Base-by-base conservation (phyloP, 2,113 vertebrate species). In the Pollimyrus isidori region DNA sequence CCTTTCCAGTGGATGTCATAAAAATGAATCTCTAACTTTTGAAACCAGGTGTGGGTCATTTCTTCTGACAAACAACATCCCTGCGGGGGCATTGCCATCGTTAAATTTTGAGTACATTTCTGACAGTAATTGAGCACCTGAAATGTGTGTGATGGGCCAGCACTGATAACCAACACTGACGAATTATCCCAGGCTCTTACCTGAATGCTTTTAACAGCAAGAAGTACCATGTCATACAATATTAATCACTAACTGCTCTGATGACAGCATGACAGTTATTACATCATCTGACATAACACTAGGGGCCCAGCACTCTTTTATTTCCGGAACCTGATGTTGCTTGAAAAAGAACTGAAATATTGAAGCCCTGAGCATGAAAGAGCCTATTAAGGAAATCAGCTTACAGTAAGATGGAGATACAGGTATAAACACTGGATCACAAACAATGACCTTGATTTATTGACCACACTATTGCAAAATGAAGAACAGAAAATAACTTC, bases 101-200 rank as follows among this genome's bases (percentile, higher is more conserved):
- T 73, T 88, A 73, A 69, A 49, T 19, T 46, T 73, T 88, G 87
- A 88, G 39, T 49, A 50, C 26, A 49, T 80, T 83, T 83, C 76
- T 87, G 53, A 87, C 87, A 87, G 39, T 84, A 85, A 83, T 35
- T 45, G 50, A 89, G 39, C 52, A 17, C 49, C 76, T 84, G 76
- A 83, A 42, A 84, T 46, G 76, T 30, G 80, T 23, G 49, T 62
- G 50, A 58, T 46, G 50, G 42, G n/a, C 21, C 52, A 85, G 52
- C 88, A 30, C 21, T 58, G 80, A 80, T 83, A 83, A 89, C 10
- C 45, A 1, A 23, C 13, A 69, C 87, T 39, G 46, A 53, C n/a
- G 46, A 11, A 53, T 56, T 82, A 56, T 89, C 50, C 42, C 49
- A 23, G 53, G 17, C 35, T 89, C 35, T 83, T 89, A 82, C 73